Conservation (phyloP, 2,888 invertebrate species). For the Phaedon cochleariae region DNA sequence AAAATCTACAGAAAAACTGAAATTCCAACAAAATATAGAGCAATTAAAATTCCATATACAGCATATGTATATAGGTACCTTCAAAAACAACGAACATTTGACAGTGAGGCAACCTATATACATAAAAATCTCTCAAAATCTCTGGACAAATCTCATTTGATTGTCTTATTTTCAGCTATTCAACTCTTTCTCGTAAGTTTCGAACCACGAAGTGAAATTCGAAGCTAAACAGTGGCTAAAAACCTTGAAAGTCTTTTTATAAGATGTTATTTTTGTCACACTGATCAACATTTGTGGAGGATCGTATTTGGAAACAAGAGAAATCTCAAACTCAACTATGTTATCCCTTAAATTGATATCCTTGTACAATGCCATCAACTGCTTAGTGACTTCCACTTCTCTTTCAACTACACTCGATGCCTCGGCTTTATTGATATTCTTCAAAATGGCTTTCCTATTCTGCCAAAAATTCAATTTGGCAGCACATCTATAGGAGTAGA, state of each 20-base stretch:
- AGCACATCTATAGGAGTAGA: conserved; percentile 43
- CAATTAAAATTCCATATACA: no score
- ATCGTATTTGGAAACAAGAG: conserved; percentile 47
- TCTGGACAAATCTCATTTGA: background rate
- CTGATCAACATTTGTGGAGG: conserved; percentile 49
- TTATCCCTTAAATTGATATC: conserved; percentile 33
- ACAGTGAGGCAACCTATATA: no score
- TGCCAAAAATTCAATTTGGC: conserved; percentile 54
- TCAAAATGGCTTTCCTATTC: conserved; percentile 49
- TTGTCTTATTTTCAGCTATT: conserved; percentile 15
- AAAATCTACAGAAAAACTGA: no score
- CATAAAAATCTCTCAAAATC: no score
- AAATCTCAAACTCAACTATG: conserved; percentile 55
- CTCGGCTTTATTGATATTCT: conserved; percentile 45
- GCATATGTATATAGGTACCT: no score
- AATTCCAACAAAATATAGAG: no score
- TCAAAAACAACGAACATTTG: no score
- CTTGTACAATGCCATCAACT: conserved; percentile 47
- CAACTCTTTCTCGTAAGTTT: conserved; percentile 46
- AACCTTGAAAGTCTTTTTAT: conserved; percentile 52
- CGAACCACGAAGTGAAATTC: conserved; percentile 54
- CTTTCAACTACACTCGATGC: conserved; percentile 51
- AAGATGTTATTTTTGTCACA: conserved; percentile 49
- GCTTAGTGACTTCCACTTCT: conserved; percentile 57
- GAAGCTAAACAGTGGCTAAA: conserved; percentile 49